Evolutionary conservation across 2,888 invertebrate species (phyloP).

Genomic region (Iselma pallidipennis): DNA sequence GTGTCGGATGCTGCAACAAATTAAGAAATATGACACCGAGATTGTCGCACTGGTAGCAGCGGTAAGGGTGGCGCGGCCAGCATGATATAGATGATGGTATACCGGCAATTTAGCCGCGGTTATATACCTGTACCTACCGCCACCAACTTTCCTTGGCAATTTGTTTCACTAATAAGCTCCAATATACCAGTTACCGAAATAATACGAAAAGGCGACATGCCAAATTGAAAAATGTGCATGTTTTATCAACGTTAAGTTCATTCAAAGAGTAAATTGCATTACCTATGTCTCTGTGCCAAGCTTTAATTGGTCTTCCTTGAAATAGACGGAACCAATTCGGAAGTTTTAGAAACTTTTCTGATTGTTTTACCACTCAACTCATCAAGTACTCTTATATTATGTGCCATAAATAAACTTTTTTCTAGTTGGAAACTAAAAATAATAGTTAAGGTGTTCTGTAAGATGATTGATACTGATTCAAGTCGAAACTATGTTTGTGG

Average conservation of each 20-base stretch:
- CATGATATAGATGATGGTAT: constrained; percentile 5
- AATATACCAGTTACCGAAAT: neutral
- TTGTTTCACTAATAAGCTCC: neutral
- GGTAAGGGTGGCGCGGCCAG: neutral
- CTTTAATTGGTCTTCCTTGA: neutral
- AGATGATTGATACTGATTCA: too few relatives aligned
- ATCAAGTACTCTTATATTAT: neutral
- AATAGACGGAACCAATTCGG: neutral
- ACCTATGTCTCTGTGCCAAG: too few relatives aligned
- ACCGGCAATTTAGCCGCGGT: constrained; percentile 5
- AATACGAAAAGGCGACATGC: too few relatives aligned
- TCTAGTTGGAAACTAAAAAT: neutral
- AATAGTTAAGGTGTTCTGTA: neutral
- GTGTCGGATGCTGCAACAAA: constrained; percentile 19
- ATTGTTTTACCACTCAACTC: neutral
- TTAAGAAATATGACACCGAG: constrained; percentile 25
- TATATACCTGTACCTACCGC: constrained; percentile 4
- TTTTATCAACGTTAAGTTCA: neutral
- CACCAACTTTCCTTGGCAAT: constrained; percentile 4
- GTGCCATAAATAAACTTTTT: neutral
- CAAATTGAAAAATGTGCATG: neutral
- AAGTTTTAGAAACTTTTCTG: neutral
- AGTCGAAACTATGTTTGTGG: too few relatives aligned
- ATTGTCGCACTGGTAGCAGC: neutral
- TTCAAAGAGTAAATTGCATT: neutral